Evolutionary conservation across 2,113 vertebrate species (phyloP).

Genomic region (Oostethus manadensis): DNA sequence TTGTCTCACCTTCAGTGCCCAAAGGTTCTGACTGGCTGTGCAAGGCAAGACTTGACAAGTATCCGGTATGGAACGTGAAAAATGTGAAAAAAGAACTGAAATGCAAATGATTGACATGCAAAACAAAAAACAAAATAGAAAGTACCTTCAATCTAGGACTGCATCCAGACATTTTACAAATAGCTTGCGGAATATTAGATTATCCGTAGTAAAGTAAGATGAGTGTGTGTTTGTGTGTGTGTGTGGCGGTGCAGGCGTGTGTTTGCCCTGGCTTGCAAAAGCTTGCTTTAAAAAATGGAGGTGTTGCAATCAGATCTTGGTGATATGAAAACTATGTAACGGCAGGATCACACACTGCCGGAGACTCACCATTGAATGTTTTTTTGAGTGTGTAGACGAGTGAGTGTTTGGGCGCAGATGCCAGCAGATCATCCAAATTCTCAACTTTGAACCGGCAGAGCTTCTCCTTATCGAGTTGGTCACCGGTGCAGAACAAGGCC

Average conservation of each 20-base stretch:
- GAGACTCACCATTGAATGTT: slow-evolving; percentile 77
- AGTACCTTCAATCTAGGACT: neutral
- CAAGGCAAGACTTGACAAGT: slow-evolving; percentile 51
- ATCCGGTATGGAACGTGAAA: slow-evolving; percentile 36
- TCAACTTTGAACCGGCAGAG: slow-evolving; percentile 38
- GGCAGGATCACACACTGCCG: neutral
- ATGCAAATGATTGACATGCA: neutral
- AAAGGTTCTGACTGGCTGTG: slow-evolving; percentile 12
- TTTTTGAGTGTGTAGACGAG: slow-evolving; percentile 51
- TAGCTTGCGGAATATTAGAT: neutral
- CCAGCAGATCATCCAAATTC: slow-evolving; percentile 71
- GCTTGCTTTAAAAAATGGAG: slow-evolving; percentile 27
- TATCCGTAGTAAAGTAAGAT: neutral
- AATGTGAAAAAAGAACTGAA: slow-evolving; percentile 1
- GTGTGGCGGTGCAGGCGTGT: neutral
- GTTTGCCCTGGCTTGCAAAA: slow-evolving; percentile 32
- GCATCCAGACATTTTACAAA: neutral
- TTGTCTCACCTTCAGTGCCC: neutral
- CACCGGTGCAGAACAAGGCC: slow-evolving; percentile 70
- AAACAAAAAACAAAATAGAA: neutral
- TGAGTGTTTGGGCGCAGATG: slow-evolving; percentile 31
- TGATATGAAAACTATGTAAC: neutral
- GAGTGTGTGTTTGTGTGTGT: neutral
- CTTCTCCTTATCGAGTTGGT: slow-evolving; percentile 10
- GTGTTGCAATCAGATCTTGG: slow-evolving; percentile 32